phyloP scores from a whole-genome alignment of 2,797 vertebrate genomes.

The Phrynocephalus forsythii region DNA sequence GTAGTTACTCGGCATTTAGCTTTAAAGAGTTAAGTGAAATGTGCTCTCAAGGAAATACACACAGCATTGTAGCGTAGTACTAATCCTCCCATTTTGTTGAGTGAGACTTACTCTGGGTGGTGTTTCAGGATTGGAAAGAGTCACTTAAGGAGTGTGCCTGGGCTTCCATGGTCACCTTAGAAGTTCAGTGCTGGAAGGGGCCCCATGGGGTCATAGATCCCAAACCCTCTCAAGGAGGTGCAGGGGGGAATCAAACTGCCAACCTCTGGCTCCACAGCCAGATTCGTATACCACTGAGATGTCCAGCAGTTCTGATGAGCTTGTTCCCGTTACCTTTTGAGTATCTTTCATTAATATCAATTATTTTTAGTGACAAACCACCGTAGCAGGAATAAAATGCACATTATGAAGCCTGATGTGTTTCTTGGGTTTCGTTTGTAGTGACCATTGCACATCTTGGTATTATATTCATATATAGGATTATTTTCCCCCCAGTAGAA shows the following conservation, averaged over 20 bases:
- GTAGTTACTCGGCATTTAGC: not conserved
- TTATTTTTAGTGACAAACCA: not conserved
- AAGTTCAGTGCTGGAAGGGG: too few relatives aligned
- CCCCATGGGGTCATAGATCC: too few relatives aligned
- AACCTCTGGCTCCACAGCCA: too few relatives aligned
- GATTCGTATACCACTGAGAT: too few relatives aligned
- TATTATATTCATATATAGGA: not conserved
- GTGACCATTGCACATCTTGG: not conserved
- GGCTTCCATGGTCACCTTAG: too few relatives aligned
- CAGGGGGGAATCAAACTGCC: too few relatives aligned
- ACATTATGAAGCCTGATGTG: not conserved
- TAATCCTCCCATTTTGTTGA: not conserved
- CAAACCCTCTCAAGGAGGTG: too few relatives aligned
- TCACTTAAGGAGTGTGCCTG: not conserved
- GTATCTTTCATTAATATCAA: not conserved
- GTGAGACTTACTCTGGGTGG: not conserved
- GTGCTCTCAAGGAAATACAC: not conserved
- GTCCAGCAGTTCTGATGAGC: not conserved
- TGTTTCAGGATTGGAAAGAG: not conserved
- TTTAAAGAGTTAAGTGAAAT: not conserved
- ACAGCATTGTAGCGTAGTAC: not conserved
- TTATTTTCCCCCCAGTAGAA: not conserved
- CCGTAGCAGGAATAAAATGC: not conserved
- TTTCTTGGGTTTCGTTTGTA: not conserved
- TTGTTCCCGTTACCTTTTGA: not conserved